A percentile compares a stretch with the other conserved stretches of the same genome.
These are phyloP conservation scores for Hippocampus zosterae DNA, from an alignment of 2,113 vertebrate genomes.

Conservation along the genomic window DNA sequence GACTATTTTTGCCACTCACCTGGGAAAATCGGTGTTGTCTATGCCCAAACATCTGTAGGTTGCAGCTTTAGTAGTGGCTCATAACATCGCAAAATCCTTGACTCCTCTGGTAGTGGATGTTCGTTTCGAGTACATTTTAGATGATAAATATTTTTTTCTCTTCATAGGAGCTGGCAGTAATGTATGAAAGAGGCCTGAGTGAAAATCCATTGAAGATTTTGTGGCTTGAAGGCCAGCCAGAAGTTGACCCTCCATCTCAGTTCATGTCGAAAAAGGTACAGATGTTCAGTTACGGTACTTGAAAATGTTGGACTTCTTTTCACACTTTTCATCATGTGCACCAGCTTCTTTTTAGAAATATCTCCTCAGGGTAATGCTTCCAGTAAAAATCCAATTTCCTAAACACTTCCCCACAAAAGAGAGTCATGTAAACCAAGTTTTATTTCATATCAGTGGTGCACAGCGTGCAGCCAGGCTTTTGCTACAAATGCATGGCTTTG, in stretches of 20 bases:
- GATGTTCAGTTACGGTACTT: constrained; percentile 8
- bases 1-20: constrained; percentile 43
- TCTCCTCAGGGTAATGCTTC: constrained; percentile 22
- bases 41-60: constrained; percentile 26
- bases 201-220: constrained; percentile 88
- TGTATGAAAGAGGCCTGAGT: constrained; percentile 84
- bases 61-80: constrained; percentile 30
- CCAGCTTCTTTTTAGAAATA: constrained; percentile 34
- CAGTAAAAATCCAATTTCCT: constrained; percentile 55
- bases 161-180: constrained; percentile 84
- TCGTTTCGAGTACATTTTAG: neutral
- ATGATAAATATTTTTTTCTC: constrained; percentile 3
- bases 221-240: constrained; percentile 86
- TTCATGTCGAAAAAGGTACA: constrained; percentile 75
- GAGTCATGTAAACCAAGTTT: constrained; percentile 62
- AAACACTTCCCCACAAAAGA: constrained; percentile 39
- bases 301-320: constrained; percentile 7
- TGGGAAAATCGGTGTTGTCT: constrained; percentile 33
- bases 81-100: neutral
- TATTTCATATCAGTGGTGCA: constrained; percentile 49
- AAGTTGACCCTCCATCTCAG: constrained; percentile 26
- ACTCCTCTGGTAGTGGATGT: neutral
- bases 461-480: constrained; percentile 45
- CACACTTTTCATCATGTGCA: constrained; percentile 21
- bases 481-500: constrained; percentile 40